Conservation (phyloP, 2,113 vertebrate genomes). For the Pterocles orientalis region DNA sequence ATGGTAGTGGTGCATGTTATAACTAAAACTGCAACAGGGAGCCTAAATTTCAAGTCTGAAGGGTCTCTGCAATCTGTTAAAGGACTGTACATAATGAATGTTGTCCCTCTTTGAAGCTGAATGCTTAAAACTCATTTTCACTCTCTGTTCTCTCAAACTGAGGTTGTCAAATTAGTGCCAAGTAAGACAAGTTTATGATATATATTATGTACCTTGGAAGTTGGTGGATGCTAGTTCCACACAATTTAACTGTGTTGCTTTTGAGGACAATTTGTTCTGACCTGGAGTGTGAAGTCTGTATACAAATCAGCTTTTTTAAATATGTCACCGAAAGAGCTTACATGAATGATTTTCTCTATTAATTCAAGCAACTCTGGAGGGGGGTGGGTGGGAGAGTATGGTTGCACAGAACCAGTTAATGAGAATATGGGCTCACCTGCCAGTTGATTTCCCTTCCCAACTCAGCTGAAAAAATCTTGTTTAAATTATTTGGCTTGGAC, state of each 20-base stretch:
- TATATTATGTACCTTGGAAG: constrained; percentile 57
- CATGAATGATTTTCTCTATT: constrained; percentile 20
- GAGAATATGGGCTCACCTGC: background rate
- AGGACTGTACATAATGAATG: constrained; percentile 31
- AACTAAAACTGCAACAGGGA: background rate
- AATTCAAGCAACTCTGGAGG: background rate
- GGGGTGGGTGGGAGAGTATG: background rate
- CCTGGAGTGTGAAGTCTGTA: constrained; percentile 7
- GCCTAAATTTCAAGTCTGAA: constrained; percentile 12
- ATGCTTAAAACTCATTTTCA: constrained; percentile 62
- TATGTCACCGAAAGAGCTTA: constrained; percentile 5
- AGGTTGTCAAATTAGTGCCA: constrained; percentile 62
- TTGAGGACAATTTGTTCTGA: constrained; percentile 63
- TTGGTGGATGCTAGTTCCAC: constrained; percentile 65
- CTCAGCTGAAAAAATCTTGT: background rate
- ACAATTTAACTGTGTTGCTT: constrained; percentile 68
- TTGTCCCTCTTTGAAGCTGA: constrained; percentile 33
- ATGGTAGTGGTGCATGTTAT: background rate
- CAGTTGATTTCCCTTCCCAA: background rate
- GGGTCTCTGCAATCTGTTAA: constrained; percentile 46
- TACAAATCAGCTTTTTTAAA: constrained; percentile 41
- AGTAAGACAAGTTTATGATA: constrained; percentile 63
- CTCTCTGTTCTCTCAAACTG: constrained; percentile 34
- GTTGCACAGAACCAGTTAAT: background rate
- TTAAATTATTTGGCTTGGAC: background rate